Evolutionary conservation across 1,140 invertebrate genomes (phyloP).

Genomic region (Lepidurus couesii): DNA sequence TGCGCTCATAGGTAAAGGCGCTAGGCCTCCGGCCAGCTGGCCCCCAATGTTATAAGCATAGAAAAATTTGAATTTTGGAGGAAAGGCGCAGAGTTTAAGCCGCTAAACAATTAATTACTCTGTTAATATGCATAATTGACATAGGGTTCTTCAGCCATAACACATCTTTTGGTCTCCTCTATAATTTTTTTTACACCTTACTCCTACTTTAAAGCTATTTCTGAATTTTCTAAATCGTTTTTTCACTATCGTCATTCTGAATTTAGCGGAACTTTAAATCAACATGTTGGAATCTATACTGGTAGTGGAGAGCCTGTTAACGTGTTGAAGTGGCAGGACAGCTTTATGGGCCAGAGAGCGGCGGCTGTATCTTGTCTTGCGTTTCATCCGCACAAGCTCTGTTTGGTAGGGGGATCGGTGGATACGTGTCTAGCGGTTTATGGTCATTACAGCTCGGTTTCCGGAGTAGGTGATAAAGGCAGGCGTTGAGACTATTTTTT

Average conservation of each 20-base stretch:
- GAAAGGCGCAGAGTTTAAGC: too few relatives aligned
- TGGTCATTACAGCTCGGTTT: not conserved
- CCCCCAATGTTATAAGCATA: too few relatives aligned
- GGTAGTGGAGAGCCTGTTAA: slow-evolving; percentile 51
- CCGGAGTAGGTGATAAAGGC: not conserved
- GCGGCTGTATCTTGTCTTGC: slow-evolving; percentile 75
- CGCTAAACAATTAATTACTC: too few relatives aligned
- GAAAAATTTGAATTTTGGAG: too few relatives aligned
- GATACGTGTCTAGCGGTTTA: slow-evolving; percentile 71
- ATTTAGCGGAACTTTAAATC: slow-evolving; percentile 70
- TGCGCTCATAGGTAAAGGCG: too few relatives aligned
- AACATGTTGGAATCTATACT: slow-evolving; percentile 72
- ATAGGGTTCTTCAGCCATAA: too few relatives aligned
- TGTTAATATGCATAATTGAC: too few relatives aligned
- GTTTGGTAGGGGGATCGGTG: slow-evolving; percentile 67
- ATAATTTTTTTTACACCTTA: not conserved
- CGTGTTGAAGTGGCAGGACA: slow-evolving; percentile 76
- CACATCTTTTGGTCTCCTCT: not conserved
- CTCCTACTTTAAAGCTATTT: slow-evolving; percentile 32
- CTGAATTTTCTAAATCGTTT: slow-evolving; percentile 18
- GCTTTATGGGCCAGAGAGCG: slow-evolving; percentile 81
- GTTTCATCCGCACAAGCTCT: slow-evolving; percentile 76
- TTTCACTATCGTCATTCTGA: slow-evolving; percentile 39
- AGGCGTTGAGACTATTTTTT: not conserved
- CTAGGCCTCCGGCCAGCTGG: too few relatives aligned